Percentiles rank a stretch among this genome's conserved stretches.
Evolutionary conservation across 2,113 vertebrate species (phyloP).

Genomic region (Dermatemys mawii): DNA sequence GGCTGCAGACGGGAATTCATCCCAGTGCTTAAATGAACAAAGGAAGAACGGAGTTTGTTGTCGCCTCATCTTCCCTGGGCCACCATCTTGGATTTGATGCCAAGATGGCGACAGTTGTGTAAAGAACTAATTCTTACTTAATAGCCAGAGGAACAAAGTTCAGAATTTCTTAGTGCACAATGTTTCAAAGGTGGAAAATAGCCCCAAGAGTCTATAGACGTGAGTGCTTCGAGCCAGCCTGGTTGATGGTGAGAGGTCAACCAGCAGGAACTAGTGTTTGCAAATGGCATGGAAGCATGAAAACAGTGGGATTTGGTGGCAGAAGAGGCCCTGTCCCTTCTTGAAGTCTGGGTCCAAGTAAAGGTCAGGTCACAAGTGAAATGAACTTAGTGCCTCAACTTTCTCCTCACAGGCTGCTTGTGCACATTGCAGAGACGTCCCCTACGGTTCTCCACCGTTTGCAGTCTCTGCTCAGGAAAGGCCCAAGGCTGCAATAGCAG

Average conservation of each 20-base stretch:
- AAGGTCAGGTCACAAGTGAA: not conserved
- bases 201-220: not conserved
- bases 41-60: not conserved
- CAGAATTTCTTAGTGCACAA: not conserved
- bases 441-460: not conserved
- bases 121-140: not conserved
- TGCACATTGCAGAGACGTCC: not conserved
- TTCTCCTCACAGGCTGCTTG: not conserved
- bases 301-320: not conserved
- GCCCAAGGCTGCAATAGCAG: not conserved
- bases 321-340: not conserved
- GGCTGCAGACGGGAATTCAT: not conserved
- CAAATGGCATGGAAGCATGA: not conserved
- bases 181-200: not conserved
- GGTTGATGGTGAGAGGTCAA: not conserved
- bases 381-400: not conserved
- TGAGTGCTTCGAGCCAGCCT: not conserved
- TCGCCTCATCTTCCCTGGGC: not conserved
- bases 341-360: not conserved
- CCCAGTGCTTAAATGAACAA: not conserved
- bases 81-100: not conserved
- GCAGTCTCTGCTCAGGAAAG: not conserved
- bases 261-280: not conserved
- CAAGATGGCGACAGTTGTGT: not conserved
- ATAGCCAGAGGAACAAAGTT: no score